A percentile compares a stretch with the other conserved stretches of the same genome.
Conservation (phyloP, 2,797 vertebrate genomes). For the Eidolon dupreanum region DNA sequence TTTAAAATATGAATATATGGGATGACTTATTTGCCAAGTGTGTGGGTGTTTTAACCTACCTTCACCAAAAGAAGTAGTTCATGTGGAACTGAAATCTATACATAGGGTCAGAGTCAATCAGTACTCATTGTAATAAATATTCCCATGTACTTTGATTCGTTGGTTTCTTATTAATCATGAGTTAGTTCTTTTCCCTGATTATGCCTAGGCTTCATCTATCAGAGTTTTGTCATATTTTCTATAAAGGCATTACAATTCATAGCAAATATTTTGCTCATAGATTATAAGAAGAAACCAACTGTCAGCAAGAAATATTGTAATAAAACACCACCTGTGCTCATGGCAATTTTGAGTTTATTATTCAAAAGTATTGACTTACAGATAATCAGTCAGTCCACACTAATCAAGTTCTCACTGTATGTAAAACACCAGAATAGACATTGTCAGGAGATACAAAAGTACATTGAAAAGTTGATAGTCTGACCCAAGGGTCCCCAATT, state of each 20-base stretch:
- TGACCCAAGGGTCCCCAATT: not conserved
- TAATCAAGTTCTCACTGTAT: not conserved
- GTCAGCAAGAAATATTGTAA: conserved; percentile 16
- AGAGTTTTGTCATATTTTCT: conserved; percentile 39
- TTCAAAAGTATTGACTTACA: not conserved
- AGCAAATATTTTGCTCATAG: conserved; percentile 32
- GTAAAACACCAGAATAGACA: not conserved
- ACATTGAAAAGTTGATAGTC: not conserved
- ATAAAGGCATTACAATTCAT: not conserved
- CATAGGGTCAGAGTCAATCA: not conserved
- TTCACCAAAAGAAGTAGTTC: not conserved
- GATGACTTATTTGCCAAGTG: not conserved
- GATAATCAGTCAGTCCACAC: not conserved
- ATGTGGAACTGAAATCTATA: not conserved
- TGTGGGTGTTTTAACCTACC: not conserved
- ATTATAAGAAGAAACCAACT: conserved; percentile 37
- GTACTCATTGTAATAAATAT: not conserved
- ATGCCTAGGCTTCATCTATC: not conserved
- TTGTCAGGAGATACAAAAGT: not conserved
- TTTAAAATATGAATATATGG: not conserved
- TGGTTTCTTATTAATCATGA: conserved; percentile 6
- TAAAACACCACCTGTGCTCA: conserved; percentile 4
- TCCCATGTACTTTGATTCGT: not conserved
- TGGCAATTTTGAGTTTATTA: conserved; percentile 28
- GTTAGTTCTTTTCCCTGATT: not conserved